Conservation (phyloP, 2,797 vertebrate species). For the Melanotaenia parkinsoni region DNA sequence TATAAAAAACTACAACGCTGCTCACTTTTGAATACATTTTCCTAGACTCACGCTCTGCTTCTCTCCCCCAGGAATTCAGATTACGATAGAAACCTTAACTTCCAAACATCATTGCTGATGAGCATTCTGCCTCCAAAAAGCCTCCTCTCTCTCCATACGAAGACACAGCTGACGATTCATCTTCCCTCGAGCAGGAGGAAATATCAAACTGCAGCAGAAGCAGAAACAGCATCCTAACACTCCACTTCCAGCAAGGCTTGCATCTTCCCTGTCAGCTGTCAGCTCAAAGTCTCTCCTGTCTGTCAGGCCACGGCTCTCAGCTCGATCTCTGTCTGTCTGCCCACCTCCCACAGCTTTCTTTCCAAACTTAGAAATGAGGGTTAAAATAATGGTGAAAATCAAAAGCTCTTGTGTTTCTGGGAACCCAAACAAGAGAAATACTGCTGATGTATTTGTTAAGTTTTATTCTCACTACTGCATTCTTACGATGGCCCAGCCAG, state of each 20-base stretch:
- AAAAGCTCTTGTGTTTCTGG: constrained; percentile 31
- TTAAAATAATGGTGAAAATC: constrained; percentile 28
- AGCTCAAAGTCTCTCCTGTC: constrained; percentile 60
- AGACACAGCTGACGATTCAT: constrained; percentile 58
- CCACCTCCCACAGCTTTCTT: constrained; percentile 25
- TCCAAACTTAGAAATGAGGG: constrained; percentile 35
- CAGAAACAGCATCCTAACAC: constrained; percentile 49
- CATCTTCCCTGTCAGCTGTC: constrained; percentile 76
- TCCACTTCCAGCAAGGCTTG: constrained; percentile 55
- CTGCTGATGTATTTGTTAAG: constrained; percentile 45
- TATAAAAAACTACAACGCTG: constrained; percentile 1
- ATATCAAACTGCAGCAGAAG: constrained; percentile 63
- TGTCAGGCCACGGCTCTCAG: constrained; percentile 59
- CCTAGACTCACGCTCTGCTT: constrained; percentile 7
- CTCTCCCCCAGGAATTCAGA: constrained; percentile 10
- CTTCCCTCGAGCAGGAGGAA: constrained; percentile 52
- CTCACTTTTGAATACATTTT: constrained; percentile 29
- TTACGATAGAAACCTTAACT: constrained; percentile 35
- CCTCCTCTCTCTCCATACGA: constrained; percentile 43
- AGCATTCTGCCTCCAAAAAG: constrained; percentile 47
- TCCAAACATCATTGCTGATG: constrained; percentile 41
- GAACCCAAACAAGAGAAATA: constrained; percentile 46
- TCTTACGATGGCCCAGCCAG: constrained; percentile 27
- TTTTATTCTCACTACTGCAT: constrained; percentile 37
- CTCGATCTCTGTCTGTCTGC: constrained; percentile 32